Conservation (phyloP, 1,140 invertebrate species). For the Hydropsyche tenuis region DNA sequence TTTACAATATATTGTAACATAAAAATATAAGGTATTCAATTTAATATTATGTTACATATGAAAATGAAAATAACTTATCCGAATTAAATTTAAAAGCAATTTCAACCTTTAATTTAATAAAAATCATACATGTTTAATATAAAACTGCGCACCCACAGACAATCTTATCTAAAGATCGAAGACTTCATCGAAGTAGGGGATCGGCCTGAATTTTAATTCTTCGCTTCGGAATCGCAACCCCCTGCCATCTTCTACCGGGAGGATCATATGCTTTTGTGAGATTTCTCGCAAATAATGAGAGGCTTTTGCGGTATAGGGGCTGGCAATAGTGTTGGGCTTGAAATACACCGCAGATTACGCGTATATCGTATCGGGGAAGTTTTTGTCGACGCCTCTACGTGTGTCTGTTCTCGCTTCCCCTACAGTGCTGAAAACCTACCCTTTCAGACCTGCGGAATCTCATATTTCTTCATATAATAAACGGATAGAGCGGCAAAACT, state of each 20-base stretch:
- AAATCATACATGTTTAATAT: not conserved
- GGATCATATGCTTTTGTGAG: slow-evolving; percentile 36
- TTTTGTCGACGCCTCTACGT: not conserved
- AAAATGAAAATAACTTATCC: no score
- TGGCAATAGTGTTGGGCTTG: slow-evolving; percentile 21
- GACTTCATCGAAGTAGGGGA: not conserved
- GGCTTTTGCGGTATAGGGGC: slow-evolving; percentile 26
- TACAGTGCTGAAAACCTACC: not conserved
- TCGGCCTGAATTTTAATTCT: slow-evolving; percentile 12
- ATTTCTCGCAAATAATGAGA: slow-evolving; percentile 39
- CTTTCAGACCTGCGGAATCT: slow-evolving; percentile 27
- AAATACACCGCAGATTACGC: slow-evolving; percentile 37
- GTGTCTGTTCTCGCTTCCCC: not conserved
- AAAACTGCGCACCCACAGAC: not conserved
- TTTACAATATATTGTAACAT: no score
- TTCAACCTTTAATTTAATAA: not conserved
- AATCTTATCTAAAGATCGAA: not conserved
- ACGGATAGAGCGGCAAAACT: slow-evolving; percentile 15
- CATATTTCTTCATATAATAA: slow-evolving; percentile 46
- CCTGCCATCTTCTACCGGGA: not conserved
- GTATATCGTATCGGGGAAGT: slow-evolving; percentile 31
- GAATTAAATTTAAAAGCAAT: no score
- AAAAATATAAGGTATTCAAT: no score
- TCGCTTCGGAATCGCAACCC: not conserved
- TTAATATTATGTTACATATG: no score